phyloP scores from a whole-genome alignment of 2,888 invertebrate species.

The Machimus rusticus region DNA sequence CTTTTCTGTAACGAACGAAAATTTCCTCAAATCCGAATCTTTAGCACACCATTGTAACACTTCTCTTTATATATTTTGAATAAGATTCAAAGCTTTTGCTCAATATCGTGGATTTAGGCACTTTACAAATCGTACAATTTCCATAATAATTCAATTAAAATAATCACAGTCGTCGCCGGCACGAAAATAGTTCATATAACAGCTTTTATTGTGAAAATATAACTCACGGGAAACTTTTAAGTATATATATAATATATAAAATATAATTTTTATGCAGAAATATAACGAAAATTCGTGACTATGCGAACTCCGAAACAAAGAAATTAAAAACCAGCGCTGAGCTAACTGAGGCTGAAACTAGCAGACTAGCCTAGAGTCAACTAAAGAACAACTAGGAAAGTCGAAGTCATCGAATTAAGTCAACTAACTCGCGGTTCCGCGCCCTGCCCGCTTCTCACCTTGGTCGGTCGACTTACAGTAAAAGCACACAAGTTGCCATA shows the following conservation, averaged over 20 bases:
- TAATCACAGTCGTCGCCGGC: not conserved
- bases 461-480: not conserved
- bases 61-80: not conserved
- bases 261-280: not conserved
- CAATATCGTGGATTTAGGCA: not conserved
- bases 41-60: not conserved
- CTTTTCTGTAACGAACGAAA: not conserved
- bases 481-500: not conserved
- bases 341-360: constrained; percentile 19
- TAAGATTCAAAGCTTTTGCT: not conserved
- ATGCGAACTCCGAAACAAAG: not conserved
- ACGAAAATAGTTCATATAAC: not conserved
- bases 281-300: not conserved
- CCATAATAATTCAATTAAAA: not conserved
- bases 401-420: constrained; percentile 30
- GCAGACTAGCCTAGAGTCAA: constrained; percentile 15
- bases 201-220: not conserved
- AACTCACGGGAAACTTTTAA: not conserved
- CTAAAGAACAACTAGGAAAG: constrained; percentile 36
- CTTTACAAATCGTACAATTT: not conserved
- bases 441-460: not conserved
- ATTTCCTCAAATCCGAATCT: not conserved
- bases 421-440: constrained; percentile 1
- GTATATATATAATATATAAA: not conserved
- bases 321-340: not conserved